Evolutionary conservation across 1,140 invertebrate genomes (phyloP).

Genomic region (Lasaia peninsularis): DNA sequence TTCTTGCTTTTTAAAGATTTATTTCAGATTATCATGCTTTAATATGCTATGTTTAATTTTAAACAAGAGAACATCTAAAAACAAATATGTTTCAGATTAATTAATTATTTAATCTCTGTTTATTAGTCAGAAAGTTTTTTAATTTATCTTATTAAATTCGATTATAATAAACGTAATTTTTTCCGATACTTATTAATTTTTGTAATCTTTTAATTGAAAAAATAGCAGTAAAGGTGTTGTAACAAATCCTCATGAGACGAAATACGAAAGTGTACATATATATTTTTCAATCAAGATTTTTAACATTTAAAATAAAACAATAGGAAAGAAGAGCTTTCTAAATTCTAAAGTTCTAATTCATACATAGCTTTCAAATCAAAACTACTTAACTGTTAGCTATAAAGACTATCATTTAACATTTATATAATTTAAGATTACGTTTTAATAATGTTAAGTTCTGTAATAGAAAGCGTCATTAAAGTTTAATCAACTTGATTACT

Average conservation of each 20-base stretch:
- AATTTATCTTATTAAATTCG: no score
- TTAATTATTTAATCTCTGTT: no score
- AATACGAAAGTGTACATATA: not conserved
- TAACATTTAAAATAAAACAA: not conserved
- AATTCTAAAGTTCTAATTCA: not conserved
- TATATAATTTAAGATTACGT: not conserved
- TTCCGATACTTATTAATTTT: no score
- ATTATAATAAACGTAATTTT: no score
- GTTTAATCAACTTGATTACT: conserved; percentile 31
- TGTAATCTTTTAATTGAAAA: no score
- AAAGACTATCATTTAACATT: not conserved
- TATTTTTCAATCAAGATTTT: not conserved
- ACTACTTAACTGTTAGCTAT: not conserved
- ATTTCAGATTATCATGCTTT: no score
- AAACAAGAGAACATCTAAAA: no score
- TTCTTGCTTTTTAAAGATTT: no score
- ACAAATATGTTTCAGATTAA: no score
- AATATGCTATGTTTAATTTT: no score
- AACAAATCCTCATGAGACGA: not conserved
- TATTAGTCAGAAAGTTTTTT: no score
- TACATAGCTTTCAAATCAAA: not conserved
- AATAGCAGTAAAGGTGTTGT: not conserved
- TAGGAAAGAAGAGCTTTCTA: not conserved
- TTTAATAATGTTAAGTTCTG: not conserved
- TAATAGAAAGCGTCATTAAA: conserved; percentile 13